Conservation (phyloP, 2,888 invertebrate genomes). For the Himalopsyche kuldschensis region DNA sequence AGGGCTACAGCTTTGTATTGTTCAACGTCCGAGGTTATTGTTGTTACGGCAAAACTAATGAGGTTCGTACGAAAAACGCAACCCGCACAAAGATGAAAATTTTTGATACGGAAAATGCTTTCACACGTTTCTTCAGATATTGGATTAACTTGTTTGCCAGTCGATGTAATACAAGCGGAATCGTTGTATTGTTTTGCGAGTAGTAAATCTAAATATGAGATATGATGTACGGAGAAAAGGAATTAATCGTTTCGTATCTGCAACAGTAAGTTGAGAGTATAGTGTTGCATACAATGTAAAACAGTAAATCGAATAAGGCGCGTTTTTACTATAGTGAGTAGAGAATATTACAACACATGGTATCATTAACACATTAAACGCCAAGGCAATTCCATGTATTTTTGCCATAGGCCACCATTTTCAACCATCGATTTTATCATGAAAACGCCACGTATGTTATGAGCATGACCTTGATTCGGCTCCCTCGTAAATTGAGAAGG, state of each 20-base stretch:
- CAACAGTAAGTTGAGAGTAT: background rate
- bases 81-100: background rate
- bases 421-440: too few relatives aligned
- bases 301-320: too few relatives aligned
- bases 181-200: background rate
- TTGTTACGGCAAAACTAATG: constrained; percentile 1
- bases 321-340: too few relatives aligned
- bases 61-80: background rate
- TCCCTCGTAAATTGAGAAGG: too few relatives aligned
- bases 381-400: too few relatives aligned
- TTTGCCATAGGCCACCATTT: too few relatives aligned
- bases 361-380: too few relatives aligned
- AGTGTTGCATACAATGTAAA: too few relatives aligned
- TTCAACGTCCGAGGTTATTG: background rate
- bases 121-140: background rate
- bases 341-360: too few relatives aligned
- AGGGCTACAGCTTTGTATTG: background rate
- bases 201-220: background rate
- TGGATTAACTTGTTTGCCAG: background rate
- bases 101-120: background rate
- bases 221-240: background rate
- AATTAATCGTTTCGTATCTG: background rate
- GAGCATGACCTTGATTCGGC: too few relatives aligned
- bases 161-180: background rate
- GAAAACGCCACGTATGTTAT: too few relatives aligned